A percentile compares a stretch with the other conserved stretches of the same genome.
Evolutionary conservation across 1,140 invertebrate genomes (phyloP).

Genomic region (Tetramorium simillimum): DNA sequence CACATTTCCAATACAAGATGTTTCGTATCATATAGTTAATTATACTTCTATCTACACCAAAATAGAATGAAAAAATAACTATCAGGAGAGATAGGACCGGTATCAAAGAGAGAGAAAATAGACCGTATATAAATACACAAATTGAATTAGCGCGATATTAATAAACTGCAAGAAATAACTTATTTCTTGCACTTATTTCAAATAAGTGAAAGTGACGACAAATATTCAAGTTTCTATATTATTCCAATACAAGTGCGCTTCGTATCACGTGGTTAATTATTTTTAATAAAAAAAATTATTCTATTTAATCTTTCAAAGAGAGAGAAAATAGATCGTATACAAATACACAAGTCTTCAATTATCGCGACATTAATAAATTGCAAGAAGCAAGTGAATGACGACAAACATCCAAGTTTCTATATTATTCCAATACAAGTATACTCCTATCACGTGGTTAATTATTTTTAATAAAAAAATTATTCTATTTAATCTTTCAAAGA

Average conservation of each 20-base stretch:
- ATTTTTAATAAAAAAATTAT: neutral
- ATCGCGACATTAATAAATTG: neutral
- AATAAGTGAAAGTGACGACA: no score
- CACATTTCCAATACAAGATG: neutral
- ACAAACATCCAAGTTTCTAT: neutral
- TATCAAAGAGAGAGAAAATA: neutral
- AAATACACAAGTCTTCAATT: no score
- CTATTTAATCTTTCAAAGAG: neutral
- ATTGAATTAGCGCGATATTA: no score
- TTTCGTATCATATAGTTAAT: neutral
- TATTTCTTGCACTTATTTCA: no score
- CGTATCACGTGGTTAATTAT: neutral
- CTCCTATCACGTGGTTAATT: neutral
- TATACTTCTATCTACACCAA: neutral
- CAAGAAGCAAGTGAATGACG: neutral
- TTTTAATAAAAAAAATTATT: no score
- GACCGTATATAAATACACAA: no score
- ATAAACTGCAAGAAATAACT: neutral
- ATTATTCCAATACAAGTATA: neutral
- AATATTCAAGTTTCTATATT: neutral
- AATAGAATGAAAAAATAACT: neutral
- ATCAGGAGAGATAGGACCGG: neutral
- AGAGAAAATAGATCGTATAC: neutral
- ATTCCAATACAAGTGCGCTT: neutral
- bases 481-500: neutral